Evolutionary conservation across 1,140 invertebrate species (phyloP), one percentile per base, ranked within the genome.

Genomic region (Drosophila busckii): DNA sequence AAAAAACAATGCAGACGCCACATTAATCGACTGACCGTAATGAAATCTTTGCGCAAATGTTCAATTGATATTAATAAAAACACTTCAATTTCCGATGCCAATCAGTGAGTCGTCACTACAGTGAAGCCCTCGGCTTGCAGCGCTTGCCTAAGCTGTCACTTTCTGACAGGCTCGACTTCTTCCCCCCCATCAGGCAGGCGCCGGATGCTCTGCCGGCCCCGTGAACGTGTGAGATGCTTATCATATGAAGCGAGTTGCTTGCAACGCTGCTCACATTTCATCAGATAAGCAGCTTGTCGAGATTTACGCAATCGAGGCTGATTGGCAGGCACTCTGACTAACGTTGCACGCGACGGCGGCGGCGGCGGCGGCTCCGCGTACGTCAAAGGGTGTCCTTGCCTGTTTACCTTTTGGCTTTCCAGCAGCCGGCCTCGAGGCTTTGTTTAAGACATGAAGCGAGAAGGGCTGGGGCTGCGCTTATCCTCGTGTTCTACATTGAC

Each of bases 231-330:
- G 65, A 70, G 75, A 82, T 82, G 76, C 70, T 82, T 83, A 82
- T 82, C 75, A 73, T 32, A 61, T 52, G 38, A 26, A 37, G 28
- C 34, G 31, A 41, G 54, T 70, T 67, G 45, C 64, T 62, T 54
- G 55, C 48, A 75, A 75, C 76, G 49, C 76, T 31, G 75, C 75
- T 82, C 75, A 67, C 70, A 83, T 83, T 82, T 82, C 76, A 83
- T 82, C 70, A 56, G 75, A 82, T 82, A 82, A 82, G 75, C 75
- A 76, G 76, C 76, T 82, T 82, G 76, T 82, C 75, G 76, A 82
- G 75, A 82, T 83, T 83, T 83, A 82, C 76, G 75, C 75, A 82
- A 82, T 75, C 76, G 75, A 82, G 76, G 70, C 52, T 35, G 58
- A 58, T 41, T 64, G 35, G 50, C 37, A 28, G 23, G 28, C 12